Evolutionary conservation across 2,113 vertebrate genomes (phyloP).

Genomic region (Chloropsis cyanopogon): DNA sequence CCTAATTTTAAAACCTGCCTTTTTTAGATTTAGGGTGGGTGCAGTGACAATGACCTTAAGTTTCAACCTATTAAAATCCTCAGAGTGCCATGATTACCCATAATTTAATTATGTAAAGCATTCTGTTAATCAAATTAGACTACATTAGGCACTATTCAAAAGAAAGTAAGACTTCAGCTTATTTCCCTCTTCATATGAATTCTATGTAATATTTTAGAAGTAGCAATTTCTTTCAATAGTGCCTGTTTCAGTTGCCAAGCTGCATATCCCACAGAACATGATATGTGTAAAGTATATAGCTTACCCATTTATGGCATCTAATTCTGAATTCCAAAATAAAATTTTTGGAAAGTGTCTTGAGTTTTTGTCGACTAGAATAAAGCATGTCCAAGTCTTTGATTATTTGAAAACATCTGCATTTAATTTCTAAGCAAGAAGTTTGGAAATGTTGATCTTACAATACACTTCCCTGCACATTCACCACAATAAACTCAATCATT

Average conservation of each 20-base stretch:
- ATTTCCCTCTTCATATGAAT: background rate
- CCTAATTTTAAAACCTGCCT: conserved; percentile 55
- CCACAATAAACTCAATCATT: background rate
- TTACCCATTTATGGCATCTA: conserved; percentile 34
- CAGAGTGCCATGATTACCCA: conserved; percentile 25
- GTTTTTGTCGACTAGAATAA: conserved; percentile 34
- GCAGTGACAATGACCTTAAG: conserved; percentile 42
- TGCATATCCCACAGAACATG: conserved; percentile 60
- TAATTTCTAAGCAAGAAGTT: conserved; percentile 32
- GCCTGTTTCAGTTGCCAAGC: conserved; percentile 42
- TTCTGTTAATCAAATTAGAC: conserved; percentile 61
- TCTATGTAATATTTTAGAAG: conserved; percentile 54
- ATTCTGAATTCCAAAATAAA: conserved; percentile 49
- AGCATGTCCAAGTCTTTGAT: conserved; percentile 30
- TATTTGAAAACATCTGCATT: conserved; percentile 57
- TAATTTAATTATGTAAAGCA: conserved; percentile 53
- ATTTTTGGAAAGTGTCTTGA: conserved; percentile 36
- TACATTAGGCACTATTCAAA: conserved; percentile 40
- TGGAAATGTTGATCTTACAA: background rate
- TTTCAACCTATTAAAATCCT: conserved; percentile 48
- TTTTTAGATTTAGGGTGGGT: conserved; percentile 34
- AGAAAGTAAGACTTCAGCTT: conserved; percentile 13
- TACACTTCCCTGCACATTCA: background rate
- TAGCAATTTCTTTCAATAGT: conserved; percentile 49
- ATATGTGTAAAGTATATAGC: conserved; percentile 57